These are phyloP conservation scores for Melitaea athalia DNA, from an alignment of 2,888 invertebrate genomes.

Conservation along the genomic window DNA sequence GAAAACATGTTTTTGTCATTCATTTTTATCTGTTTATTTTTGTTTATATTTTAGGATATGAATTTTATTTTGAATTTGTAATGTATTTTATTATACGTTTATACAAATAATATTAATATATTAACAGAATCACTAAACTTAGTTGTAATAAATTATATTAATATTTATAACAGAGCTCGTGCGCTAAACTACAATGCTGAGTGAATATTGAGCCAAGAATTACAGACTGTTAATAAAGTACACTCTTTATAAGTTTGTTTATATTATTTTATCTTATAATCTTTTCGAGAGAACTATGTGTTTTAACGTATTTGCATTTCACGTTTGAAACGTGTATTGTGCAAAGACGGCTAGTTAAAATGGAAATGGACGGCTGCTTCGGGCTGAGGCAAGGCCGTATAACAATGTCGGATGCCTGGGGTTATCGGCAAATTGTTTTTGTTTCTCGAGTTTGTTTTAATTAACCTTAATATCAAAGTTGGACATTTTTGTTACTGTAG, in stretches of 20 bases:
- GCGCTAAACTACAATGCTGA: neutral
- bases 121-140: no score
- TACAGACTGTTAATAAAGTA: neutral
- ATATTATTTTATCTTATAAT: neutral
- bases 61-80: no score
- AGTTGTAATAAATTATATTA: neutral
- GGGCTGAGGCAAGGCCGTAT: conserved; percentile 21
- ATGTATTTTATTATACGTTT: no score
- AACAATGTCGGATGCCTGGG: conserved; percentile 34
- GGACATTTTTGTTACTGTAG: conserved; percentile 9
- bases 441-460: conserved; percentile 36
- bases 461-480: conserved; percentile 39
- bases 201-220: neutral
- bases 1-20: neutral
- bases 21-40: neutral
- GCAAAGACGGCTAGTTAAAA: conserved; percentile 32
- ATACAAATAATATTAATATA: no score
- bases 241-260: neutral
- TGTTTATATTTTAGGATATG: no score
- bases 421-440: conserved; percentile 41
- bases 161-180: neutral
- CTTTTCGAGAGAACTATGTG: neutral
- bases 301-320: conserved; percentile 1
- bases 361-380: conserved; percentile 27
- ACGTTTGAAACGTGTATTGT: conserved; percentile 6